Conservation (phyloP, 1,140 invertebrate species). For the honey bee (Apis mellifera) region Amel_HAv3.1 CM009935.2:1512001-1512500, state of each 20-base stretch:
- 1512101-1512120: background rate
- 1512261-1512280: conserved; percentile 15
- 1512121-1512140: background rate
- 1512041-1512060: background rate
- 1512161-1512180: background rate
- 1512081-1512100: background rate
- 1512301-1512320: conserved; percentile 44
- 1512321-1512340: background rate
- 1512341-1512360: conserved; percentile 44
- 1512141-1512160: background rate
- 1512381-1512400: conserved; percentile 65
- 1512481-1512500: conserved; percentile 35
- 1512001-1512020: background rate
- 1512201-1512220: background rate
- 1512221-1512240: background rate
- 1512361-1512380: conserved; percentile 46
- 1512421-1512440: conserved; percentile 76
- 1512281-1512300: conserved; percentile 69
- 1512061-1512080: background rate
- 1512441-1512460: conserved; percentile 68
- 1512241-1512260: background rate
- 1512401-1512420: conserved; percentile 64
- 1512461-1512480: conserved; percentile 54
- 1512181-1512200: background rate
- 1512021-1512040: background rate